Evolutionary conservation across 2,888 invertebrate genomes (phyloP), one percentile per base, ranked within the genome.

Genomic region (Meganola albula): DNA sequence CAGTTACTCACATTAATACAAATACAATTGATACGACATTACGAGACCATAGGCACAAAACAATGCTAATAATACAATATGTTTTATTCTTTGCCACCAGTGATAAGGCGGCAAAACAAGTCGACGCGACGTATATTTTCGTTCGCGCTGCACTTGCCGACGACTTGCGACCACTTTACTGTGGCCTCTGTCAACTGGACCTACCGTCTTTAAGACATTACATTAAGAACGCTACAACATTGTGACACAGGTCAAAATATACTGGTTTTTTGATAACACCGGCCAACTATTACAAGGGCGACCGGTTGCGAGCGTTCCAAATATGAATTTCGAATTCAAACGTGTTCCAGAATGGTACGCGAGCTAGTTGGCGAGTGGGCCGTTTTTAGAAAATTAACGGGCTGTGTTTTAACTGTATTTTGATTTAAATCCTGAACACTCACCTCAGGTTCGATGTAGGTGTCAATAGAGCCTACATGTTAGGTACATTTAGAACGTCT

Each of bases 101-200:
- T 84, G 84, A 84, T 84, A 84, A 84, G 84, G 80, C 83, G 77
- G 84, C 83, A 83, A 83, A 83, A 82, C 84, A 80, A 84, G 77
- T 80, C 80, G 63, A 65, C 74, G 71, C 78, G 79, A 67, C 78
- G 84, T 84, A 84, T 84, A 84, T 84, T 83, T 84, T 84, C 80
- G 83, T 84, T 83, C 82, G 74, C 74, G 67, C 75, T 83, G 84
- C 84, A 84, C 84, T 84, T 84, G 84, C 80, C 83, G 82, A 71
- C 74, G 72, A 74, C 63, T 71, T 62, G 40, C 43, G 62, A 46
- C 83, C 75, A 78, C 33, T 68, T 55, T 63, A 58, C 26, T 2
- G 55, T 65, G 80, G 72, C 38, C 75, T 49, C 50, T 69, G 64
- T 66, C 64, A 62, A 71, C 64, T 59, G 54, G 41, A 43, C 33